phyloP scores from a whole-genome alignment of 2,888 invertebrate genomes.

The Mongoloraphidia duomilia region DNA sequence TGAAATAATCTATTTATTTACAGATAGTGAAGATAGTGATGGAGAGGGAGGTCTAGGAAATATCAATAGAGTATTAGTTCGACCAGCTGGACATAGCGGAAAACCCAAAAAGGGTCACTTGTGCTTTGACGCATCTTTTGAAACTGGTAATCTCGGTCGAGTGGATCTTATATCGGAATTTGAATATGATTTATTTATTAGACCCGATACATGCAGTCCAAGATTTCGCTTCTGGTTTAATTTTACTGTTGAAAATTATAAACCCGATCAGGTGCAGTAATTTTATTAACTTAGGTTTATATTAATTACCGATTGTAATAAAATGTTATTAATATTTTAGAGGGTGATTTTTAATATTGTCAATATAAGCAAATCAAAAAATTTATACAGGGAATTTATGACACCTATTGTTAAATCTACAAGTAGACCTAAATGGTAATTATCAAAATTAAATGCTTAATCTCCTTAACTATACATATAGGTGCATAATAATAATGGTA shows the following conservation, averaged over 20 bases:
- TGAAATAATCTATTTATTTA: neutral
- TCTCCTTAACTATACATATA: too few species aligned
- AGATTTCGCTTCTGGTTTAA: conserved; percentile 93
- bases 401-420: conserved; percentile 89
- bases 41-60: conserved; percentile 90
- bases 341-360: conserved; percentile 93
- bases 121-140: conserved; percentile 94
- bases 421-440: conserved; percentile 76
- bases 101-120: conserved; percentile 92
- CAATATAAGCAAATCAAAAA: conserved; percentile 85
- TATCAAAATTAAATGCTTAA: neutral
- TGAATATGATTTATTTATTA: conserved; percentile 90
- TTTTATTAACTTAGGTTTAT: conserved; percentile 10
- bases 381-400: conserved; percentile 77
- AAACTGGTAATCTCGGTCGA: conserved; percentile 91
- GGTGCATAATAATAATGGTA: too few species aligned
- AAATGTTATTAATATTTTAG: conserved; percentile 35
- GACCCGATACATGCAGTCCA: conserved; percentile 94
- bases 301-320: neutral
- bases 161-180: conserved; percentile 86
- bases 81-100: conserved; percentile 84
- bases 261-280: conserved; percentile 63
- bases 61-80: conserved; percentile 72
- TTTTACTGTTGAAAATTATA: conserved; percentile 93
- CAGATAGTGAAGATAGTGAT: conserved; percentile 85